Conservation (phyloP, 2,113 vertebrate species). For the Hylia prasina region DNA sequence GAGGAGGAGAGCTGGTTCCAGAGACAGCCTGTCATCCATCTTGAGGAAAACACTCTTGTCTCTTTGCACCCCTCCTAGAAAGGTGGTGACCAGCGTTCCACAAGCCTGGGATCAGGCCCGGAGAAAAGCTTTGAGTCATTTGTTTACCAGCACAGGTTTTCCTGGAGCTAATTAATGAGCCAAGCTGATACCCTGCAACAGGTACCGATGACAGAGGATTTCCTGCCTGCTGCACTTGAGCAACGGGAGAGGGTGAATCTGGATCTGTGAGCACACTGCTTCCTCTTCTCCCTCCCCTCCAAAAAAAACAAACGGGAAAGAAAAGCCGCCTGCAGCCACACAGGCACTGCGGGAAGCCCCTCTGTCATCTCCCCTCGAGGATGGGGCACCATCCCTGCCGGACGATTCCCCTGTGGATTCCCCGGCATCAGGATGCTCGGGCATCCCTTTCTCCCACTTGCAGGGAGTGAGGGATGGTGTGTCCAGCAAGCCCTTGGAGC, state of each 20-base stretch:
- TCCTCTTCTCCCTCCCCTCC: rapidly evolving
- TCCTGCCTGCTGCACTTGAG: background rate
- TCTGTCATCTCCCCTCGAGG: background rate
- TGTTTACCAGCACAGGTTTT: conserved; percentile 23
- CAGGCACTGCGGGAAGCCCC: background rate
- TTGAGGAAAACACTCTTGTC: conserved; percentile 18
- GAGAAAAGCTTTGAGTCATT: conserved; percentile 2
- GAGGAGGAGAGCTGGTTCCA: background rate
- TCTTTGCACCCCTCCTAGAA: background rate
- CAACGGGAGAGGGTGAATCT: background rate
- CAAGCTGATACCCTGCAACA: conserved; percentile 29
- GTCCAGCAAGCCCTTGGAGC: background rate
- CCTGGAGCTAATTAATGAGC: conserved; percentile 39
- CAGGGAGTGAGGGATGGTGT: background rate
- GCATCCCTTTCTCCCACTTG: rapidly evolving
- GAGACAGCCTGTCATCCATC: conserved; percentile 47
- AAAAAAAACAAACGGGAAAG: no score
- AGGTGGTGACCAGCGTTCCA: background rate
- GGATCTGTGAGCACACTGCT: background rate
- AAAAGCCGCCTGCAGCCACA: background rate
- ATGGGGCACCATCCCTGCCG: background rate
- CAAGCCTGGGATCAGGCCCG: background rate
- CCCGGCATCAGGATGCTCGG: background rate
- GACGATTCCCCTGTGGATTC: rapidly evolving
- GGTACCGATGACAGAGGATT: conserved; percentile 7